A percentile compares a stretch with the other conserved stretches of the same genome.
Conservation (phyloP, 1,140 invertebrate genomes). For the Diuraphis noxia region DNA sequence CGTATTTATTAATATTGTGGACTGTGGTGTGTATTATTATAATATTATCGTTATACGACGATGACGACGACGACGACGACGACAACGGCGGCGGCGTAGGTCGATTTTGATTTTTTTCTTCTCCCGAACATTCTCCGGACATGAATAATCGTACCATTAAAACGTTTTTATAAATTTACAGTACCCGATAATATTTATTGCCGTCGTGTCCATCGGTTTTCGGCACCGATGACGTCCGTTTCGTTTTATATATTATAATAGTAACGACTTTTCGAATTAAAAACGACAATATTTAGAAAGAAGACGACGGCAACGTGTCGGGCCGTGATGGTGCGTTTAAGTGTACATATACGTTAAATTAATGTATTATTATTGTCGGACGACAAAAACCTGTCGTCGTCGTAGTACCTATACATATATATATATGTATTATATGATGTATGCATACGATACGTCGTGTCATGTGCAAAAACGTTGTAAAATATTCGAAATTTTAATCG, state of each 20-base stretch:
- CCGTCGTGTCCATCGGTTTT: neutral
- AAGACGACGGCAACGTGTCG: neutral
- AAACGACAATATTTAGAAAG: neutral
- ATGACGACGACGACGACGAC: no score
- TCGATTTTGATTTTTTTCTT: neutral
- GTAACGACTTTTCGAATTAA: neutral
- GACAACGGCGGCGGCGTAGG: neutral
- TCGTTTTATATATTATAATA: neutral
- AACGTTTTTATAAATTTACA: constrained; percentile 6
- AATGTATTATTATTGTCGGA: neutral
- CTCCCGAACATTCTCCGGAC: neutral
- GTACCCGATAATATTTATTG: neutral
- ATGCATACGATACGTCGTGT: neutral
- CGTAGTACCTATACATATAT: no score
- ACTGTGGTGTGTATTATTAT: neutral
- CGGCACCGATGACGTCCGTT: neutral
- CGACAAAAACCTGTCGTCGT: neutral
- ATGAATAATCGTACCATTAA: neutral
- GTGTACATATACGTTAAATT: neutral
- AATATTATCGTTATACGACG: constrained; percentile 9
- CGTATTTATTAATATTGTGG: neutral
- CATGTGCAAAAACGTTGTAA: neutral
- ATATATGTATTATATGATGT: no score
- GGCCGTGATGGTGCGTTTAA: neutral
- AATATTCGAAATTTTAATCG: neutral